Base-by-base conservation (phyloP, 30 jellyfish, hydroid and myxozoan species). In the Turritopsis rubra region DNA sequence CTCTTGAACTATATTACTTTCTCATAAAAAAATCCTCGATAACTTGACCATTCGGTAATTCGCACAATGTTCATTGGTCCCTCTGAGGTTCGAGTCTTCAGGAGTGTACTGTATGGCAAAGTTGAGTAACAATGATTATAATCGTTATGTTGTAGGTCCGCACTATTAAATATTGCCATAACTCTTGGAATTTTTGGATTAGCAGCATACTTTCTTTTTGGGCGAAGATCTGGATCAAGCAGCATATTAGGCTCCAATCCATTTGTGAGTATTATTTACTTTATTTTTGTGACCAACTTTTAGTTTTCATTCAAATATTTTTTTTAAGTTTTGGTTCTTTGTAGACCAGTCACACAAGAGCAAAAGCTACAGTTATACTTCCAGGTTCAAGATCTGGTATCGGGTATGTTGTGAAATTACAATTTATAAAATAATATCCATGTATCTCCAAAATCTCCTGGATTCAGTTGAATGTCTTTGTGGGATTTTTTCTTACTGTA, bases 321-420 rank as follows among this genome's bases (percentile, higher is more conserved):
- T 78, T 5, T 5, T 29, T n/a, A n/a, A n/a, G n/a, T 65, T 19
- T 24, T 17, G 21, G 65, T 21, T 25, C 24, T 7, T 8, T 52
- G 21, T 30, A 91, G 97, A 87, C 88, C 20, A 71, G 82, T 73
- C 91, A 91, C 75, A 86, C 89, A 83, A 80, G 83, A 29, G 97
- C 97, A 54, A 91, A 91, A 80, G 95, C 96, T 29, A 86, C 94
- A 20, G 90, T 86, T 23, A 91, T 91, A 25, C 90, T 82, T 72
- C 97, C 97, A 7, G 97, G 97, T 21, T 30, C 94, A 71, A 75
- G 81, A 26, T 83, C 71, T 53, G 97, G 89, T 21, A 73, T 91
- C 54, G 75, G 93, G 97, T 91, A 77, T 52, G 84, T 18, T 52
- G 28, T n/a, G n/a, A n/a, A n/a, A n/a, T n/a, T n/a, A n/a, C 60